Conservation (phyloP, 2,113 vertebrate species). For the Puma concolor region DNA sequence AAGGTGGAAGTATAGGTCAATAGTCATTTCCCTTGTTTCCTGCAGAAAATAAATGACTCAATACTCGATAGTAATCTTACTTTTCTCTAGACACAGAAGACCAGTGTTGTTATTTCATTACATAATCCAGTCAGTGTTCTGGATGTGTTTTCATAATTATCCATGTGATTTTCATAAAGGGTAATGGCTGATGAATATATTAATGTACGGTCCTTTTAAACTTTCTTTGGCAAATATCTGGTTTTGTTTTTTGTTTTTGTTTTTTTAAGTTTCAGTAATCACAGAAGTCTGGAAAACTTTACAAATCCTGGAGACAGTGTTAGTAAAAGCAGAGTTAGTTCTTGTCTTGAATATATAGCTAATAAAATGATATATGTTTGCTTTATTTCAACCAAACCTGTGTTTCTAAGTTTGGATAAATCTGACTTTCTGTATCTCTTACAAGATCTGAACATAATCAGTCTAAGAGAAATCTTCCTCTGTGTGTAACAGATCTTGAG, state of each 20-base stretch:
- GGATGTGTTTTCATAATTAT: constrained; percentile 25
- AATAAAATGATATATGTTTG: not conserved
- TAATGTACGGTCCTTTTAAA: constrained; percentile 27
- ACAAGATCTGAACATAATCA: not conserved
- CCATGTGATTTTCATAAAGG: constrained; percentile 52
- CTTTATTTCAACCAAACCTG: not conserved
- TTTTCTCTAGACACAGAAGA: constrained; percentile 52
- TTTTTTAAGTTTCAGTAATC: constrained; percentile 22
- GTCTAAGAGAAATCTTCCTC: not conserved
- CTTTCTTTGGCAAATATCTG: not conserved
- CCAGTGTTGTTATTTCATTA: constrained; percentile 55
- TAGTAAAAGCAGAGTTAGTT: not conserved
- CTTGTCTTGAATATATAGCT: not conserved
- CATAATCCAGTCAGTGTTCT: constrained; percentile 17
- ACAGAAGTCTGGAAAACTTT: not conserved
- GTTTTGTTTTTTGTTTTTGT: not conserved
- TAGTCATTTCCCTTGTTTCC: constrained; percentile 51
- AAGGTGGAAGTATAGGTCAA: constrained; percentile 39
- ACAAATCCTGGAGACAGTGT: not conserved
- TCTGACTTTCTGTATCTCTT: not conserved
- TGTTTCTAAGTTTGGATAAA: not conserved
- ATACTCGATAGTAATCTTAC: constrained; percentile 63
- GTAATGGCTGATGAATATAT: not conserved
- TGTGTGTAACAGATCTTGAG: not conserved
- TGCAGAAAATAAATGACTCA: constrained; percentile 40